Evolutionary conservation across 2,797 vertebrate genomes (phyloP).

Genomic region (Gadopsis bispinosus): DNA sequence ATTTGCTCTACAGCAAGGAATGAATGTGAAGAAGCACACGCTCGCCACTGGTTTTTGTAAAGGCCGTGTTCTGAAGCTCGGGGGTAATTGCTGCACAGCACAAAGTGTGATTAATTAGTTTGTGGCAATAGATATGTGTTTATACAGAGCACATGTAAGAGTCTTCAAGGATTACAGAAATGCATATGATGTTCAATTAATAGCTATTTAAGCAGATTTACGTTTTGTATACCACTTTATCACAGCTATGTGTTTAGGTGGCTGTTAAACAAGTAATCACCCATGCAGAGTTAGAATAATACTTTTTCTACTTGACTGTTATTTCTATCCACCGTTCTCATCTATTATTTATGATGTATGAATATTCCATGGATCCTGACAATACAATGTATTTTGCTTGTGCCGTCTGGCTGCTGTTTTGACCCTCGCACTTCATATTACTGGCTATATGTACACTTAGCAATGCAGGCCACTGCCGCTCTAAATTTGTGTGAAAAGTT

Average conservation of each 20-base stretch:
- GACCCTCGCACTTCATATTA: not conserved
- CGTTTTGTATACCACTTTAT: slow-evolving; percentile 18
- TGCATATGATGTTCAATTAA: slow-evolving; percentile 25
- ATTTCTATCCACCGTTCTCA: slow-evolving; percentile 4
- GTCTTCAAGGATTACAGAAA: slow-evolving; percentile 25
- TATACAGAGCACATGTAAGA: slow-evolving; percentile 37
- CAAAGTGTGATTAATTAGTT: slow-evolving; percentile 48
- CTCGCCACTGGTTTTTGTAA: slow-evolving; percentile 23
- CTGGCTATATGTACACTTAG: not conserved
- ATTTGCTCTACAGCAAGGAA: slow-evolving; percentile 28
- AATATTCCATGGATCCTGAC: slow-evolving; percentile 38
- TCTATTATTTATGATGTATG: slow-evolving; percentile 51
- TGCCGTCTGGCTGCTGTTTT: slow-evolving; percentile 27
- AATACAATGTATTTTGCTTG: slow-evolving; percentile 14
- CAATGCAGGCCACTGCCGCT: not conserved
- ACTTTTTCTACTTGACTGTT: slow-evolving; percentile 5
- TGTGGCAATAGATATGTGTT: slow-evolving; percentile 36
- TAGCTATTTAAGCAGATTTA: slow-evolving; percentile 12
- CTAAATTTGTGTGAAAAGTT: not conserved
- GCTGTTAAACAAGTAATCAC: slow-evolving; percentile 16
- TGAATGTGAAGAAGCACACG: slow-evolving; percentile 24
- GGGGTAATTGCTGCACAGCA: slow-evolving; percentile 33
- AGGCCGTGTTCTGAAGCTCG: slow-evolving; percentile 6
- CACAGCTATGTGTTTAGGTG: slow-evolving; percentile 4
- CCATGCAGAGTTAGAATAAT: not conserved